A percentile compares a stretch with the other conserved stretches of the same genome.
phyloP scores from a whole-genome alignment of 2,888 invertebrate species.

The Psylliodes chrysocephalus region DNA sequence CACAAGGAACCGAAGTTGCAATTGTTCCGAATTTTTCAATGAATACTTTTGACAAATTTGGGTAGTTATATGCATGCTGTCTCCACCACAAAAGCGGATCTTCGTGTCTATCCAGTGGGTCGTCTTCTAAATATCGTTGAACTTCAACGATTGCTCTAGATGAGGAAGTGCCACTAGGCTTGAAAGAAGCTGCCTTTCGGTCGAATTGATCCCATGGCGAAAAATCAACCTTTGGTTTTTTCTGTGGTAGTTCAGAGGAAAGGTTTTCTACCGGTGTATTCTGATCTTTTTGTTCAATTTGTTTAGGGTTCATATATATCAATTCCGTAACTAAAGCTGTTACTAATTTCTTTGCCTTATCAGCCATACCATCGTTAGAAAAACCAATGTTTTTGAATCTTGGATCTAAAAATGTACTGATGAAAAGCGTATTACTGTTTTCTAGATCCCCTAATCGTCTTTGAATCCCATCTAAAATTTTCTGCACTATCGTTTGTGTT shows the following conservation, averaged over 20 bases:
- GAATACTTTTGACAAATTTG: slow-evolving; percentile 1
- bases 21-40: slow-evolving; percentile 13
- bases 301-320: too few species aligned
- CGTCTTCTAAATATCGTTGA: slow-evolving; percentile 28
- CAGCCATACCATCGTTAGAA: slow-evolving; percentile 4
- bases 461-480: slow-evolving; percentile 16
- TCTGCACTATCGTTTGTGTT: slow-evolving; percentile 1
- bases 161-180: slow-evolving; percentile 11
- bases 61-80: slow-evolving; percentile 11
- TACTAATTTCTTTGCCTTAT: slow-evolving; percentile 21
- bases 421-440: too few species aligned
- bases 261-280: slow-evolving; percentile 1
- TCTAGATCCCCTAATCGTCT: too few species aligned
- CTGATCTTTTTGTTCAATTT: slow-evolving; percentile 8
- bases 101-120: slow-evolving; percentile 8
- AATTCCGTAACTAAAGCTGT: slow-evolving; percentile 14
- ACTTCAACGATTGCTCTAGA: slow-evolving; percentile 28
- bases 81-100: slow-evolving; percentile 24
- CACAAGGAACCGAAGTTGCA: slow-evolving; percentile 9
- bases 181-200: slow-evolving; percentile 6
- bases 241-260: slow-evolving; percentile 1
- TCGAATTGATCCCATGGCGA: slow-evolving; percentile 22
- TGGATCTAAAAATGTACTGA: slow-evolving; percentile 23
- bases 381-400: too few species aligned
- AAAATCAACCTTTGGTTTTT: slow-evolving; percentile 12